phyloP scores from a whole-genome alignment of 2,888 invertebrate genomes.

The Brachyptera putata region DNA sequence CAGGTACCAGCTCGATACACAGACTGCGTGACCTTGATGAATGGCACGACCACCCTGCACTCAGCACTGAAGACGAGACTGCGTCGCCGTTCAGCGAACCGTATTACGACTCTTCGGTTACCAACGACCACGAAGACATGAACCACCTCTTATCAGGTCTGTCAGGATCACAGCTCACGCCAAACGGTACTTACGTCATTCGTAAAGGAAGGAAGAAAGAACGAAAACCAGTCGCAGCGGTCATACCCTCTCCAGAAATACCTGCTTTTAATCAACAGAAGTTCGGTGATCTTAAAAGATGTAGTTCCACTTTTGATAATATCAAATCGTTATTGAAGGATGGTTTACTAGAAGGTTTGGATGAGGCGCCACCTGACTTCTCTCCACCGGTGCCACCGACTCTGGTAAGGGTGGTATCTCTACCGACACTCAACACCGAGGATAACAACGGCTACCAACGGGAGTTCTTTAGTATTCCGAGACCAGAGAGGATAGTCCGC shows the following conservation, averaged over 20 bases:
- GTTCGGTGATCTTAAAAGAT: constrained; percentile 58
- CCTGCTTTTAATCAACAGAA: neutral
- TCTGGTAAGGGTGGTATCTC: constrained; percentile 63
- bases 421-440: constrained; percentile 59
- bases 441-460: constrained; percentile 41
- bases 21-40: constrained; percentile 57
- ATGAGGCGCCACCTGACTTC: constrained; percentile 54
- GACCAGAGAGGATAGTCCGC: constrained; percentile 9
- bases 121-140: constrained; percentile 28
- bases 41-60: constrained; percentile 71
- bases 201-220: constrained; percentile 64
- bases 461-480: constrained; percentile 6
- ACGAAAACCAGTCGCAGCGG: constrained; percentile 60
- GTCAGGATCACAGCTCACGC: constrained; percentile 49
- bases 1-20: constrained; percentile 70
- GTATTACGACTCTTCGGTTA: constrained; percentile 40
- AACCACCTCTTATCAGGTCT: constrained; percentile 38
- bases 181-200: constrained; percentile 76
- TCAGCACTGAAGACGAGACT: constrained; percentile 58
- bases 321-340: constrained; percentile 69
- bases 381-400: constrained; percentile 57
- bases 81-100: constrained; percentile 67
- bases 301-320: constrained; percentile 73
- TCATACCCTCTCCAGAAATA: constrained; percentile 34
- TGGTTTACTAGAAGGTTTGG: constrained; percentile 55